phyloP scores from a whole-genome alignment of 2,113 vertebrate genomes.

The Nestor notabilis region DNA sequence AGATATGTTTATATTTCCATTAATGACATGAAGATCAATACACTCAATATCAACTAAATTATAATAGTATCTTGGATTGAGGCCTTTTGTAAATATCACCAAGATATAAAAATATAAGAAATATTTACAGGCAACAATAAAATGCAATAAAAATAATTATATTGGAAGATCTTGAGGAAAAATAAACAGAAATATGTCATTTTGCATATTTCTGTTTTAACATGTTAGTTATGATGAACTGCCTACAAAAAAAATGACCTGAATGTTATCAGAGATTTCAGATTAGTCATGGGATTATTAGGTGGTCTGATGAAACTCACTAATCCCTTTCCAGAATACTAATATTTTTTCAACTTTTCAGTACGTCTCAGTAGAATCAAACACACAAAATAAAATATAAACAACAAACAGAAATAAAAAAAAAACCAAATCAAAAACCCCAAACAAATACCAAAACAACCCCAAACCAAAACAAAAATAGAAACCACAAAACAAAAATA shows the following conservation, averaged over 20 bases:
- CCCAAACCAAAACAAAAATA: neutral
- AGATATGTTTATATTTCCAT: neutral
- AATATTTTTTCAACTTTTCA: neutral
- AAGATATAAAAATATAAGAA: neutral
- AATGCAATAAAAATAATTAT: neutral
- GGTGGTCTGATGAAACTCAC: neutral
- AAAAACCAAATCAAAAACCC: neutral
- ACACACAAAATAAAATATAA: neutral
- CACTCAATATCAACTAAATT: neutral
- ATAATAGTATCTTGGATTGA: neutral
- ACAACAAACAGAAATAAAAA: neutral
- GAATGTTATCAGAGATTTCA: neutral
- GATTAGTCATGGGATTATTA: neutral
- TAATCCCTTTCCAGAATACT: neutral
- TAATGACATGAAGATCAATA: neutral
- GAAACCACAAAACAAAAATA: neutral
- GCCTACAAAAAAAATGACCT: neutral
- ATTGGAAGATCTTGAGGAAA: neutral
- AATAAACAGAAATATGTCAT: neutral
- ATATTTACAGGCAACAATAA: neutral
- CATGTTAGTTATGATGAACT: neutral
- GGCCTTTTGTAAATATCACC: neutral
- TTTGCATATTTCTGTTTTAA: neutral
- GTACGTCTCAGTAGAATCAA: neutral
- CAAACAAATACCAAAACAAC: neutral